Base-by-base conservation (phyloP, 1,140 invertebrate genomes). In the Adelges cooleyi region DNA sequence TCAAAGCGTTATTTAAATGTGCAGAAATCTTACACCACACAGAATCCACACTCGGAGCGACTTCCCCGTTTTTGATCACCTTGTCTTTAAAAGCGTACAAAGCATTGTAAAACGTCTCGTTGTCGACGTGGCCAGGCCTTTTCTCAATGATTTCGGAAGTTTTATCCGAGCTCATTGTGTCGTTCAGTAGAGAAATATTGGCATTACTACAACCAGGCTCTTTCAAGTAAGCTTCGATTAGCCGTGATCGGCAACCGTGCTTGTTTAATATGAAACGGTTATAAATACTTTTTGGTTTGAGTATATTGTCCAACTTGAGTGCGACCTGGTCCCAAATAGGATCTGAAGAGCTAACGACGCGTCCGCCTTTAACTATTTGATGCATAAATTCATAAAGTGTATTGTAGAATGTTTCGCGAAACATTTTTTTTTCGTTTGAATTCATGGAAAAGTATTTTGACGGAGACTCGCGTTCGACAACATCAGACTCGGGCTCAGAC, bases 371-470 rank as follows among this genome's bases (percentile, higher is more conserved):
- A 25, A 62, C 17, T 15, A 62, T 62, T 46, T 48, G 25, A 3
- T 62, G 42, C 40, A 46, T 48, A 46, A 62, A 62, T 8, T 62
- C 17, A 6, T 29, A 42, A 29, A 62, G 40, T 11, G 56, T 62
- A 13, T 17, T 2, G 33, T 46, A 62, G 46, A 62, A 62, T 33
- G 56, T 62, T 48, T 62, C 56, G 9, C 42, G 44, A 46, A 62
- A 62, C 25, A 62, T 62, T 62, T 48, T 62, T 23, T 62, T 62
- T 62, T 62, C 56, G 20, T 25, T 33, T 18, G 42, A 46, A 62
- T 46, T 62, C 56, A 62, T 62, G 25, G 56, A 62, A 62, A 62
- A 62, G 27, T 48, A 62, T 8, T 62, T 62, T 13, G 56, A 62
- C 22, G 56, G 42, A 46, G 23, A 62, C 33, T 62, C 56, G 1